Evolutionary conservation across 1,140 invertebrate species (phyloP).

Genomic region (Solen grandis): DNA sequence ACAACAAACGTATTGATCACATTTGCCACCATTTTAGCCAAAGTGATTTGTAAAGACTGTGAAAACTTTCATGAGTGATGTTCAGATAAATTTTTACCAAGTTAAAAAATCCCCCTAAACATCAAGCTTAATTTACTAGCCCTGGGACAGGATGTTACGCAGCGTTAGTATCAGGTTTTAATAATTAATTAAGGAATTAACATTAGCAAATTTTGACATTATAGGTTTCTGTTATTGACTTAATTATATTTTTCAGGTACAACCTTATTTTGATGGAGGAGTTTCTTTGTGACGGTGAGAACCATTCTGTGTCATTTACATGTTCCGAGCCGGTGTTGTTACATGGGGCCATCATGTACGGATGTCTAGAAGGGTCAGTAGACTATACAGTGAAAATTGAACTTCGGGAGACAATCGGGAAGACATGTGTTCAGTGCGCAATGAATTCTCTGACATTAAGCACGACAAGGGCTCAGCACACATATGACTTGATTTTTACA

Average conservation of each 20-base stretch:
- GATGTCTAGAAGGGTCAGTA: slow-evolving; percentile 40
- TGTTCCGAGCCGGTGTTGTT: slow-evolving; percentile 46
- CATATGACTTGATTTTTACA: slow-evolving; percentile 28
- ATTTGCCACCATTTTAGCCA: too few relatives aligned
- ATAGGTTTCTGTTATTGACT: too few relatives aligned
- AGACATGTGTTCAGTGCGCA: slow-evolving; percentile 1
- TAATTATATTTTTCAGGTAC: slow-evolving; percentile 31
- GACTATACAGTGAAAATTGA: slow-evolving; percentile 44
- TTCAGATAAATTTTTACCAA: too few relatives aligned
- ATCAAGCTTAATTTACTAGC: too few relatives aligned
- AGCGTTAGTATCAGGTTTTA: too few relatives aligned
- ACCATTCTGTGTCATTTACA: slow-evolving; percentile 23
- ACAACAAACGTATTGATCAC: too few relatives aligned
- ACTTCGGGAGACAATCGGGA: not conserved
- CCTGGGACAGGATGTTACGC: too few relatives aligned
- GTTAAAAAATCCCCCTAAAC: too few relatives aligned
- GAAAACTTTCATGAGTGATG: too few relatives aligned
- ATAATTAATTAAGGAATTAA: too few relatives aligned
- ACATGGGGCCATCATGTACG: slow-evolving; percentile 45
- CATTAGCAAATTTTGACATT: too few relatives aligned
- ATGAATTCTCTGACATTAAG: slow-evolving; percentile 26
- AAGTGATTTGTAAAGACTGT: too few relatives aligned
- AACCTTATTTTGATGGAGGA: slow-evolving; percentile 42
- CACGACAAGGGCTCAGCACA: slow-evolving; percentile 35
- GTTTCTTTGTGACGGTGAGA: slow-evolving; percentile 6